Evolutionary conservation across 2,888 invertebrate genomes (phyloP), one percentile per base, ranked within the genome.

Genomic region (Leptopilina syphax): DNA sequence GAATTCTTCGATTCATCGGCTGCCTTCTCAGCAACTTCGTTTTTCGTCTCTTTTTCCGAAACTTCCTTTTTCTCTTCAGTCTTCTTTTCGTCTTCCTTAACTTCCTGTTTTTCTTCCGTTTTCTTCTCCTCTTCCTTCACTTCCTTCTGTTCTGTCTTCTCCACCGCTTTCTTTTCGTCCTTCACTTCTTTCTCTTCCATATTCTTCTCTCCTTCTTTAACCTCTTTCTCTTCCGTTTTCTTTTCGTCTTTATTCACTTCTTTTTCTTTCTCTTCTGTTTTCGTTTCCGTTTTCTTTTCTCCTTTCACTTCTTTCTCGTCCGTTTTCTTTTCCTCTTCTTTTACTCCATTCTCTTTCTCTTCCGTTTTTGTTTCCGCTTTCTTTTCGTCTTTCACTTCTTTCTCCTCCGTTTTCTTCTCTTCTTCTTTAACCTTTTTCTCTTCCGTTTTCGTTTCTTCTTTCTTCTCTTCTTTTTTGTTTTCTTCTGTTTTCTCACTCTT

Each of bases 401-500:
- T 34, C 34, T 34, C 34, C 4, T 34, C 34, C 3, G 34, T 34
- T 34, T 34, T 34, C 34, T 34, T 34, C 34, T 34, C 27, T 1
- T 27, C 34, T 34, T 54, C 77, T 10, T n/a, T 57, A 12, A 10
- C 47, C 18, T 63, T 79, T 73, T 76, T 82, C 76, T 66, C 68
- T 66, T 80, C 83, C 24, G 67, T 80, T n/a, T 82, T 83, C 54
- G 34, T 34, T 34, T 34, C 34, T 34, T 81, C 83, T 1, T 87
- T 85, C 47, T 80, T 77, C 50, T 85, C 24, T 76, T 79, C 84
- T 18, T 34, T 81, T 84, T 54, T 86, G 87, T 81, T 81, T 82
- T 65, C 83, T 87, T 63, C 8, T 34, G 34, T 34, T n/a, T 82
- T 83, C 54, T 81, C 83, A 1, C 87, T 85, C 47, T 80, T 77